These are phyloP conservation scores for Protaetia brevitarsis DNA, from an alignment of 1,140 invertebrate species.

Conservation along the genomic window DNA sequence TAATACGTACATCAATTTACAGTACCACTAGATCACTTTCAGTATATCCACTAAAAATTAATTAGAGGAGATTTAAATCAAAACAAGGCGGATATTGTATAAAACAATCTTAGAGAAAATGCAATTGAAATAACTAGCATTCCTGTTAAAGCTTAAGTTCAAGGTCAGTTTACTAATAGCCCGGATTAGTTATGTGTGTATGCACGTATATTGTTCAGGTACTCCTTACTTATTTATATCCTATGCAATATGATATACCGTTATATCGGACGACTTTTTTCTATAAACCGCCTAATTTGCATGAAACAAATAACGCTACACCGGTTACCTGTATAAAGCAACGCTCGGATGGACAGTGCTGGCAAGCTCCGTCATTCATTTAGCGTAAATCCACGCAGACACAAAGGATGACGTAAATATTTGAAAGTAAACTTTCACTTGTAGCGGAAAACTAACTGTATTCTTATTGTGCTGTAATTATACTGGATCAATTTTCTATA, in stretches of 20 bases:
- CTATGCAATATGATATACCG: neutral
- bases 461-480: constrained; percentile 8
- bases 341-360: neutral
- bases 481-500: too few relatives aligned
- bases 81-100: neutral
- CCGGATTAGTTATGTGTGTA: too few relatives aligned
- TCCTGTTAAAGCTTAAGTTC: neutral
- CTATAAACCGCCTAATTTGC: neutral
- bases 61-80: neutral
- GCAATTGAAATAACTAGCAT: constrained; percentile 4
- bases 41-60: neutral
- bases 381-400: neutral
- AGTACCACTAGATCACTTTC: too few relatives aligned
- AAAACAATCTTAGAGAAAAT: neutral
- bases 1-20: too few relatives aligned
- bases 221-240: neutral
- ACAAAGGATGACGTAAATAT: constrained; percentile 8
- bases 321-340: too few relatives aligned
- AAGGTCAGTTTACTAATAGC: constrained; percentile 8
- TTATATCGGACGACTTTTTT: neutral
- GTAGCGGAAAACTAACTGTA: constrained; percentile 3
- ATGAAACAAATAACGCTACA: neutral
- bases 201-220: neutral
- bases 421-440: constrained; percentile 15
- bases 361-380: neutral